Evolutionary conservation across 2,888 invertebrate species (phyloP), one percentile per base, ranked within the genome.

Genomic region (Germaria angustata): DNA sequence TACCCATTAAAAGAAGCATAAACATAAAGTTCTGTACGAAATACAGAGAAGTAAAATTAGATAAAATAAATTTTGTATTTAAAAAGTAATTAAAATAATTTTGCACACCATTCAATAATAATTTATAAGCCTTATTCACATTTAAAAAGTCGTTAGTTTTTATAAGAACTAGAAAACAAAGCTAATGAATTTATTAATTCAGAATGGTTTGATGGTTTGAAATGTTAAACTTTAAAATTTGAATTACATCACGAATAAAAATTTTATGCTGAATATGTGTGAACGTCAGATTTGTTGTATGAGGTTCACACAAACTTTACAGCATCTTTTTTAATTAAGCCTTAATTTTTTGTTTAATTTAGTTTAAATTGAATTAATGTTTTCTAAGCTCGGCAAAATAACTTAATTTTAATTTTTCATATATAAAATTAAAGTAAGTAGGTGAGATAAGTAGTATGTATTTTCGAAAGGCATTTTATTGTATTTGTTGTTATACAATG

Each of bases 381-480:
- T 17, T 44, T 61, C 9, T 4, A 32, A 34, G 24, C 46, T 34
- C 63, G 17, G n/a, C 34, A n/a, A 66, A 22, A 36, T 8, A 46
- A 20, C 8, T 44, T 66, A 66, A 55, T 28, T 46, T 73, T 20
- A 41, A 41, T 53, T 41, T 49, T 71, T 34, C 6, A 32, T 7
- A 8, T 15, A 0, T 28, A 75, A 75, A 68, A 59, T 76, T 59
- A 59, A 68, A 68, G 28, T 59, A 68, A 41, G n/a, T 59, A 49
- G 5, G 15, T 46, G 34, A 39, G 34, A 24, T 39, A 22, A 11
- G 41, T n/a, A 71, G 44, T 34, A 41, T 53, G 20, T 76, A 57
- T 57, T 13, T 39, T 44, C 46, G 20, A 57, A 76, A 76, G 76
- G 66, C 76, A 59, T 66, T 75, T 65, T 24, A 22, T 44, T 66